A percentile compares a stretch with the other conserved stretches of the same genome.
phyloP scores from a whole-genome alignment of 2,113 vertebrate species.

The Thunnus thynnus region DNA sequence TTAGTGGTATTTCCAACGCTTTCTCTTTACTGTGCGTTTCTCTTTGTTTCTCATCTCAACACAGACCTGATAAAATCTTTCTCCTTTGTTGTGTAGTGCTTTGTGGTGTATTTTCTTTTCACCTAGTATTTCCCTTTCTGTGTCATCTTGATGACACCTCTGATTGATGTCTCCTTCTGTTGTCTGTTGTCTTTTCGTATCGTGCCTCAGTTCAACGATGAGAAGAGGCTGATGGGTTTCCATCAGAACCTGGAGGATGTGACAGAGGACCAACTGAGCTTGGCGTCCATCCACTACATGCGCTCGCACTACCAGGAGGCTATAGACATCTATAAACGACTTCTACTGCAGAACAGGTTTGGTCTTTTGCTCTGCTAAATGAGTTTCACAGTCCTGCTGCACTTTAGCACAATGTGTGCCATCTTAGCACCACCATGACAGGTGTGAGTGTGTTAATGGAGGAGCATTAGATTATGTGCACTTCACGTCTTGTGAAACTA shows the following conservation, averaged over 20 bases:
- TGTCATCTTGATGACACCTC: not conserved
- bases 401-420: not conserved
- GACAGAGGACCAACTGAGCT: constrained; percentile 97
- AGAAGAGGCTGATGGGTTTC: constrained; percentile 96
- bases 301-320: constrained; percentile 98
- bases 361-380: constrained; percentile 15
- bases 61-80: not conserved
- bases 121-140: not conserved
- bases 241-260: constrained; percentile 98
- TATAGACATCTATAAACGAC: constrained; percentile 97
- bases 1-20: not conserved
- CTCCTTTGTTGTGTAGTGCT: not conserved
- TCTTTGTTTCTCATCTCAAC: not conserved
- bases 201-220: constrained; percentile 91
- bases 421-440: constrained; percentile 7
- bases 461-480: constrained; percentile 13
- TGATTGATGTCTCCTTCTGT: not conserved
- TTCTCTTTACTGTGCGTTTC: not conserved
- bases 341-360: constrained; percentile 94
- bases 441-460: constrained; percentile 22
- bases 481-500: constrained; percentile 16
- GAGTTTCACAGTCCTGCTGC: constrained; percentile 19
- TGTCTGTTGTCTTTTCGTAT: not conserved
- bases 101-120: not conserved
- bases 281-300: constrained; percentile 99